These are phyloP conservation scores for Harpagifer antarcticus DNA, from an alignment of 2,797 vertebrate genomes.

Conservation along the genomic window DNA sequence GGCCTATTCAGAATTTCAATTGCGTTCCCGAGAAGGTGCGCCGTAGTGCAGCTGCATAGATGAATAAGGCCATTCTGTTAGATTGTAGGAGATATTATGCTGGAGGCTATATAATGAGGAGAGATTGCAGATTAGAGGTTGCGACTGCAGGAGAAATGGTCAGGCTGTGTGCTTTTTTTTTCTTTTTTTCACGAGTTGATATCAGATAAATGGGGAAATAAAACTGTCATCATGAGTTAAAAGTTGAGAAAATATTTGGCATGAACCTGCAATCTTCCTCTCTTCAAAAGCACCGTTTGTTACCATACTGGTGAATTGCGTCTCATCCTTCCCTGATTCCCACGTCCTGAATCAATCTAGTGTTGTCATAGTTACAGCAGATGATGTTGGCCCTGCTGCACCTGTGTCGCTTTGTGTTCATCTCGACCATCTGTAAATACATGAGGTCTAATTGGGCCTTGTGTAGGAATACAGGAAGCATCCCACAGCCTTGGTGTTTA, in stretches of 20 bases:
- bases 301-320: constrained; percentile 63
- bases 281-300: constrained; percentile 17
- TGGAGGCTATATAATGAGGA: constrained; percentile 66
- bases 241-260: constrained; percentile 27
- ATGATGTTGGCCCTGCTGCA: constrained; percentile 83
- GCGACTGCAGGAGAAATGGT: constrained; percentile 41
- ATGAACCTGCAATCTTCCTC: constrained; percentile 11
- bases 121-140: constrained; percentile 62
- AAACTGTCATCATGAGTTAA: constrained; percentile 9
- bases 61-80: constrained; percentile 83
- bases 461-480: constrained; percentile 43
- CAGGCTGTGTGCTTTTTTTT: constrained; percentile 7
- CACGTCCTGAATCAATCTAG: constrained; percentile 86
- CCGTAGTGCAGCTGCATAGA: constrained; percentile 84
- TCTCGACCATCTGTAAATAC: constrained; percentile 73
- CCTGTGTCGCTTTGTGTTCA: constrained; percentile 83
- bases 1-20: constrained; percentile 86
- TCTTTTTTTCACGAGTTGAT: not conserved
- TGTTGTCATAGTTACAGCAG: constrained; percentile 89
- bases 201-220: constrained; percentile 1
- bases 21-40: constrained; percentile 83
- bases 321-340: constrained; percentile 79
- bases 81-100: constrained; percentile 77
- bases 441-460: constrained; percentile 67
- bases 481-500: constrained; percentile 26